Conservation (phyloP, 2,888 invertebrate species). For the Trichogramma evanescens region DNA sequence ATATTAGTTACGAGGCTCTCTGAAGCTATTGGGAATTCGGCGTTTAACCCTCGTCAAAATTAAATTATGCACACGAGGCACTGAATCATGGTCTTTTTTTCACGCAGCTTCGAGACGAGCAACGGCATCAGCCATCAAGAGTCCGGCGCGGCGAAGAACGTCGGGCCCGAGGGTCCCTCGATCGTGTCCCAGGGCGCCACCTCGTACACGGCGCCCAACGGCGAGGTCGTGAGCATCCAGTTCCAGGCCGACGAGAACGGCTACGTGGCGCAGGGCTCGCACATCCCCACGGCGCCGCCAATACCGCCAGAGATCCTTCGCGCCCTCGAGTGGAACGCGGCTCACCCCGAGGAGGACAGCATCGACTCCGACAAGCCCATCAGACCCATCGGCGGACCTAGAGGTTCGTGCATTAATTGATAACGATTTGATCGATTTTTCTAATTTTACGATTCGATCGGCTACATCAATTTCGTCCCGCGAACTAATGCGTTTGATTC, state of each 20-base stretch:
- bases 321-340: slow-evolving; percentile 47
- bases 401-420: slow-evolving; percentile 28
- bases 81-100: slow-evolving; percentile 1
- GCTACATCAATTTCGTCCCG: not conserved
- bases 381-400: slow-evolving; percentile 28
- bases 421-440: no score
- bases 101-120: slow-evolving; percentile 46
- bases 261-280: slow-evolving; percentile 46
- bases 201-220: slow-evolving; percentile 47
- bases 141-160: slow-evolving; percentile 44
- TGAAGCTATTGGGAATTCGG: slow-evolving; percentile 9
- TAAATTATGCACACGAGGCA: not conserved
- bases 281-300: slow-evolving; percentile 47
- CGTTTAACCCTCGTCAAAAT: slow-evolving; percentile 5
- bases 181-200: slow-evolving; percentile 46
- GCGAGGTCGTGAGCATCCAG: slow-evolving; percentile 44
- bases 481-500: no score
- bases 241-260: slow-evolving; percentile 46
- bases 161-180: slow-evolving; percentile 43
- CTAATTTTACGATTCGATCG: no score
- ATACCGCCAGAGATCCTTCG: slow-evolving; percentile 46
- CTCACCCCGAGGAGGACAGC: slow-evolving; percentile 46
- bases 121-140: slow-evolving; percentile 50
- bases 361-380: slow-evolving; percentile 25
- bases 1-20: not conserved